phyloP scores from a whole-genome alignment of 2,888 invertebrate species.

The Acheta domesticus region DNA sequence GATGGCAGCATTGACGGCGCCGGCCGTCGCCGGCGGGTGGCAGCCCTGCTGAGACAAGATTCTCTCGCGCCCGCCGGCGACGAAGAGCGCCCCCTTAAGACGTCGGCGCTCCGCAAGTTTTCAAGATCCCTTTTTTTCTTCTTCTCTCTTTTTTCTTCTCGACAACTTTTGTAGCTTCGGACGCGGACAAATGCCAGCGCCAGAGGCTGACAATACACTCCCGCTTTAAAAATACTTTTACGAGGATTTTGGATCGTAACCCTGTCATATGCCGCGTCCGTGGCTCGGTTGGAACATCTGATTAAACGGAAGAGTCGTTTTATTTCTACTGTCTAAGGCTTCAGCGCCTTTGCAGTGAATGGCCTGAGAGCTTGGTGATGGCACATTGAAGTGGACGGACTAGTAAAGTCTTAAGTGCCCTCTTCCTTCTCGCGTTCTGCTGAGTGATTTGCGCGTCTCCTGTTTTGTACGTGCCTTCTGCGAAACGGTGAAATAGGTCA shows the following conservation, averaged over 20 bases:
- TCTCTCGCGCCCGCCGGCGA: no score
- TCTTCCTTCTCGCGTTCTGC: no score
- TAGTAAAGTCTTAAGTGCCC: not conserved
- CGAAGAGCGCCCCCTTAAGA: no score
- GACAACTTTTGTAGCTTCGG: not conserved
- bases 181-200: not conserved
- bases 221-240: conserved; percentile 9
- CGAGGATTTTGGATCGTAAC: conserved; percentile 7
- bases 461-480: no score
- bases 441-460: no score
- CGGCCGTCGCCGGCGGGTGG: no score
- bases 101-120: not conserved
- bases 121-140: not conserved
- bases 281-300: conserved; percentile 11
- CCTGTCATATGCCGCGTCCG: conserved; percentile 4
- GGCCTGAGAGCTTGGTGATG: not conserved
- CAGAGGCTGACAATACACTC: not conserved
- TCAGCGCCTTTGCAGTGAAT: not conserved
- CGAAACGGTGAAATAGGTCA: no score
- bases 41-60: no score
- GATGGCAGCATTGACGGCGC: no score
- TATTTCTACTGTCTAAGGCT: not conserved
- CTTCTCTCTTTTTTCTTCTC: conserved; percentile 4
- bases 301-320: not conserved
- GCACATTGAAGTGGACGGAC: not conserved